A percentile compares a stretch with the other conserved stretches of the same genome.
phyloP scores from a whole-genome alignment of 2,797 vertebrate genomes.

The Odontamblyopus rebecca region DNA sequence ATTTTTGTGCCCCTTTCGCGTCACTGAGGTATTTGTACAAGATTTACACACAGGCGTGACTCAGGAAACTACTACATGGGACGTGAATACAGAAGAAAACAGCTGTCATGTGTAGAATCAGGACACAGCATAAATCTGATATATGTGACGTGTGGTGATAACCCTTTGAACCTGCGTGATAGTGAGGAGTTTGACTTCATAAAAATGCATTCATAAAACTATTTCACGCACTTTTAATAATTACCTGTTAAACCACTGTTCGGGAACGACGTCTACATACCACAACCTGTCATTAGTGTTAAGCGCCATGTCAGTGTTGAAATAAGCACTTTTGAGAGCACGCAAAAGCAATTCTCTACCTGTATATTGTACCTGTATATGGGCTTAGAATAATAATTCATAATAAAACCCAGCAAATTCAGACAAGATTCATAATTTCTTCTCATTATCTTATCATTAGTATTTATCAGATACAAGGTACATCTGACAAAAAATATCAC shows the following conservation, averaged over 20 bases:
- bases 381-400: not conserved
- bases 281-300: conserved; percentile 17
- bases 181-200: not conserved
- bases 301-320: not conserved
- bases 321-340: not conserved
- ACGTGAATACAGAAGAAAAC: conserved; percentile 11
- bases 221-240: conserved; percentile 10
- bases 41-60: conserved; percentile 19
- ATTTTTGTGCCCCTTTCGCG: conserved; percentile 20
- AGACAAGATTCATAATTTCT: too few species aligned
- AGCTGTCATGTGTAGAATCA: conserved; percentile 7
- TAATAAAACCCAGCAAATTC: too few species aligned
- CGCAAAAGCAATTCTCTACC: not conserved
- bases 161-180: not conserved
- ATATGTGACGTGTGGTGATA: not conserved
- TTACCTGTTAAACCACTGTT: conserved; percentile 11
- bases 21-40: conserved; percentile 43
- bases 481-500: not conserved
- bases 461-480: not conserved
- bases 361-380: not conserved
- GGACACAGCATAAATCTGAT: not conserved
- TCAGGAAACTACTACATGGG: not conserved
- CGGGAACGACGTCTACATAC: conserved; percentile 31
- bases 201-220: conserved; percentile 1
- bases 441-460: not conserved